Percentiles rank a stretch among this genome's conserved stretches.
phyloP scores from a whole-genome alignment of 2,113 vertebrate genomes.

The Mormoops blainvillei region DNA sequence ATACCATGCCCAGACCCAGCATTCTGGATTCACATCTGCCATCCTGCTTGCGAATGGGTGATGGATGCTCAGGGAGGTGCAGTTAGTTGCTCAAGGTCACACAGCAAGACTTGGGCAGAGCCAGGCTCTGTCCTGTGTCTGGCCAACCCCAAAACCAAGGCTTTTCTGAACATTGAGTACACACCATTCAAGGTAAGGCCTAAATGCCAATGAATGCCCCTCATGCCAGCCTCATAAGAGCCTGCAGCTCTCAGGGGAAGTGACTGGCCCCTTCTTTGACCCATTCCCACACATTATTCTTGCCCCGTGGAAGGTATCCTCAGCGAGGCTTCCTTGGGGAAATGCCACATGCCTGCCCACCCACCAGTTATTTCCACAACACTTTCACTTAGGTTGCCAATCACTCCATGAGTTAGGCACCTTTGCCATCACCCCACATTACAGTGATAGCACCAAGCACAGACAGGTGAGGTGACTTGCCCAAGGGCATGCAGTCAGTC shows the following conservation, averaged over 20 bases:
- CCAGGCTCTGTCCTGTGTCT: not conserved
- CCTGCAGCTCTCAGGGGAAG: not conserved
- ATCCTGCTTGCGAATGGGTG: not conserved
- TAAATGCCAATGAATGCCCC: not conserved
- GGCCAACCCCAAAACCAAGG: not conserved
- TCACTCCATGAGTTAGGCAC: not conserved
- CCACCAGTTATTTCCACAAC: not conserved
- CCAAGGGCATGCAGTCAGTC: not conserved
- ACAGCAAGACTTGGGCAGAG: not conserved
- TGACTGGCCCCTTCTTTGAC: not conserved
- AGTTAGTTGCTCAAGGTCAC: not conserved
- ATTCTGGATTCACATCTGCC: rapidly evolving
- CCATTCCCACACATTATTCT: not conserved
- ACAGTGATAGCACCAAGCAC: not conserved
- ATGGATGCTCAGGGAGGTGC: not conserved
- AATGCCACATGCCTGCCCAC: not conserved
- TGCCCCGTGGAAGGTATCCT: not conserved
- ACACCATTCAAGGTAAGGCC: rapidly evolving
- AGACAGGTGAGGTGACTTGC: not conserved
- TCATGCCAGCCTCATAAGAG: not conserved
- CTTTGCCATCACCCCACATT: not conserved
- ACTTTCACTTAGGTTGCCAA: not conserved
- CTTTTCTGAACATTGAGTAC: not conserved
- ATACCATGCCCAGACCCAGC: not conserved
- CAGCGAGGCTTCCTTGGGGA: not conserved